These are phyloP conservation scores for Pterocles orientalis DNA, from an alignment of 2,113 vertebrate genomes.

Conservation along the genomic window DNA sequence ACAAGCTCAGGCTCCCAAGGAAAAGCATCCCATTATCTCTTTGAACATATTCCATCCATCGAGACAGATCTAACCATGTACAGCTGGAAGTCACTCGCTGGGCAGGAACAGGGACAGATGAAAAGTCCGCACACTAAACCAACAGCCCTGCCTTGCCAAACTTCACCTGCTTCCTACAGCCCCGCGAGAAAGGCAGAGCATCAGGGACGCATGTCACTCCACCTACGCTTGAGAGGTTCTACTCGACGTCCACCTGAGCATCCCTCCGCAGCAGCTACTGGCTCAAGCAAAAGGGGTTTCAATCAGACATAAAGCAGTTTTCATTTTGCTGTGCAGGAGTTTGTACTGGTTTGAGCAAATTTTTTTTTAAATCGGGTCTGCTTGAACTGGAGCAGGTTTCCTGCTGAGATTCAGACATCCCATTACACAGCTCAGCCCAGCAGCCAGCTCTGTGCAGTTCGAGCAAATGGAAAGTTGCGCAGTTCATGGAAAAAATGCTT, in stretches of 20 bases:
- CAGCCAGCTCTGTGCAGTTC: constrained; percentile 14
- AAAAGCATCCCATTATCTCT: not conserved
- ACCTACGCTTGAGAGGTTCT: not conserved
- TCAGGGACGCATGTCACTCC: not conserved
- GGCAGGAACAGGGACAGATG: not conserved
- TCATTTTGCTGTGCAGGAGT: not conserved
- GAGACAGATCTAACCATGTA: rapidly evolving
- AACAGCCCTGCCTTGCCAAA: not conserved
- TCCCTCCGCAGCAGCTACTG: not conserved
- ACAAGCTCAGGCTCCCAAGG: not conserved
- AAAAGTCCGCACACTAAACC: not conserved
- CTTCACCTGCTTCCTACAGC: not conserved
- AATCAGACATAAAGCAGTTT: not conserved
- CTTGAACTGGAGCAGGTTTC: not conserved
- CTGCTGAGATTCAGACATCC: constrained; percentile 32
- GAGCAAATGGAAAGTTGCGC: constrained; percentile 25
- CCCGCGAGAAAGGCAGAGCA: not conserved
- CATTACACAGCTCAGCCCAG: constrained; percentile 34
- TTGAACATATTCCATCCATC: rapidly evolving
- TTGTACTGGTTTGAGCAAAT: not conserved
- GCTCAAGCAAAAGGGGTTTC: not conserved
- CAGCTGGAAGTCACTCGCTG: not conserved
- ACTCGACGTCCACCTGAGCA: not conserved
- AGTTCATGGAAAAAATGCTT: constrained; percentile 6
- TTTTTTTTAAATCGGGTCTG: not conserved